Conservation (phyloP, 2,113 vertebrate species). For the Melierax canorus region DNA sequence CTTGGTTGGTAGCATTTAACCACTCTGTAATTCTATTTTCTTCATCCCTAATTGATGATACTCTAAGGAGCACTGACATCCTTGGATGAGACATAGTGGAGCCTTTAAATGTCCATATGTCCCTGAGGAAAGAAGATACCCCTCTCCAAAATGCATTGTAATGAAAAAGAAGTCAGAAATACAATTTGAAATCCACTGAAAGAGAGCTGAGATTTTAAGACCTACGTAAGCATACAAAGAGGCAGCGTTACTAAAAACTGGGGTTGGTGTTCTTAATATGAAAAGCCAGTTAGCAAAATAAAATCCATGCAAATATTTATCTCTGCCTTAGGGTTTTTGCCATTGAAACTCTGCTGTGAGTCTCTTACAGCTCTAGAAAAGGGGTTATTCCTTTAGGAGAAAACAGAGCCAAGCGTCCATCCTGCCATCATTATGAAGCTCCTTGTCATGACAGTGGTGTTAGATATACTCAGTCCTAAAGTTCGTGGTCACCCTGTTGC, state of each 20-base stretch:
- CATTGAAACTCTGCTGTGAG: neutral
- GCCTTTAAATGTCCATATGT: neutral
- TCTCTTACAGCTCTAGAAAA: neutral
- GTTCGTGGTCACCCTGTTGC: neutral
- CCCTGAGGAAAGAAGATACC: neutral
- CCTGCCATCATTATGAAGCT: neutral
- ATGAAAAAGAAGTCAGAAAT: neutral
- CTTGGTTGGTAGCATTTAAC: neutral
- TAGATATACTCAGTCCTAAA: neutral
- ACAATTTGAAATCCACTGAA: neutral
- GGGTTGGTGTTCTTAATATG: neutral
- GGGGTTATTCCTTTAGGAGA: neutral
- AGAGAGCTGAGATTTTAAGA: neutral
- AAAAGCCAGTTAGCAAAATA: neutral
- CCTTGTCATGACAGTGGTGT: rapidly evolving
- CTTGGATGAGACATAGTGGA: neutral
- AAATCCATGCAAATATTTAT: neutral
- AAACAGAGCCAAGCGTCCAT: neutral
- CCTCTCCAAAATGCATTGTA: neutral
- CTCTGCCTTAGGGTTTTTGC: neutral
- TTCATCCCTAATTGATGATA: neutral
- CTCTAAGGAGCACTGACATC: neutral
- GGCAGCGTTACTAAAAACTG: neutral
- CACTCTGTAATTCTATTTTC: neutral
- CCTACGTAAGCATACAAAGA: neutral